Base-by-base conservation (phyloP, 2,797 vertebrate species). In the Micromesistius poutassou region DNA sequence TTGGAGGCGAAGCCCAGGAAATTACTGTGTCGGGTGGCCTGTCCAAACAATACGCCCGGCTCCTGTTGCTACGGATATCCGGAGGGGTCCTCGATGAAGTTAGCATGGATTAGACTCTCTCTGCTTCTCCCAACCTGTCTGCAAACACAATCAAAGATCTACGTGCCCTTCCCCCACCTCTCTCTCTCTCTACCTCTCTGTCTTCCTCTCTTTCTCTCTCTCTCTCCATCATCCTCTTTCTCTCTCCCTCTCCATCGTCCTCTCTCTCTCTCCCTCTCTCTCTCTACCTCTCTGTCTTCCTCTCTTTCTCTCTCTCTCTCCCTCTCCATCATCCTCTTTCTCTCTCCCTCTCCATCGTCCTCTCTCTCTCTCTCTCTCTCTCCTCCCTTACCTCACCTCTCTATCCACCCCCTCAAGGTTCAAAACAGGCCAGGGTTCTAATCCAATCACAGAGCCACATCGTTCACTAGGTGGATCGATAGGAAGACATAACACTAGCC, bases 361-460 rank as follows among this genome's bases (percentile, higher is more conserved):
- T n/a, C n/a, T n/a, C n/a, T n/a, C n/a, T 5, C 33, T 33, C 33
- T 33, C 33, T 33, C 33, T 33, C 33, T 33, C 33, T 2, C 33
- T 33, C 36, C 9, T 8, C 36, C 36, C 36, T 38, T 14, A 19
- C 42, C 42, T 46, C 42, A 14, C 42, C 42, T 46, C 42, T 46
- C 14, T 5, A 46, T 2, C 42, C 42, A 46, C 13, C 42, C 72
- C 80, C 83, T 77, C 77, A 71, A 73, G 80, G 79, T 84, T 82
- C 16, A 83, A 80, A 81, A 74, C 79, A 80, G 82, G 88, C 77
- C 81, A 82, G 86, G 79, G 88, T 75, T 78, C 80, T 89, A 90
- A 91, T 93, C 81, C 86, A 89, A 87, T 91, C 83, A 86, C 78
- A 78, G 72, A 79, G 84, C 81, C 86, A 33, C 78, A 84, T 80